These are phyloP conservation scores for Bombycilla garrulus DNA, from an alignment of 2,113 vertebrate genomes.

Conservation along the genomic window DNA sequence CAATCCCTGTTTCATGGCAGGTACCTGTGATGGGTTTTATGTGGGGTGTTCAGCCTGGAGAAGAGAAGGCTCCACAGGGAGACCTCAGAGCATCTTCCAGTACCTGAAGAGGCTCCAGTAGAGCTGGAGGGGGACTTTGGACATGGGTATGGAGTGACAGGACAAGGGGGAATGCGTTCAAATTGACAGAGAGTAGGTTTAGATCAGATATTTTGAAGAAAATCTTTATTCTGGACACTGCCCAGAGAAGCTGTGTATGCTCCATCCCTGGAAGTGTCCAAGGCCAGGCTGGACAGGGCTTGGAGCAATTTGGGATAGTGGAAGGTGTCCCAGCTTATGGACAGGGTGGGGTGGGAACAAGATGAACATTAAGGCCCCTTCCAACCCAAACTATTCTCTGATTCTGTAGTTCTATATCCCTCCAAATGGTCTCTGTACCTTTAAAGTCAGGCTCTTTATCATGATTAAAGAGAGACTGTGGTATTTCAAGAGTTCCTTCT, in stretches of 20 bases:
- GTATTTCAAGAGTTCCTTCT: slow-evolving; percentile 52
- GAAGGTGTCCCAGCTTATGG: neutral
- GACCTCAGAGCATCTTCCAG: neutral
- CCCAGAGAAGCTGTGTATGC: neutral
- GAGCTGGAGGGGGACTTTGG: neutral
- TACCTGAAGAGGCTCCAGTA: neutral
- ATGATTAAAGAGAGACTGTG: slow-evolving; percentile 48
- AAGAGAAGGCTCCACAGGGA: neutral
- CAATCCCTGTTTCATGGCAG: neutral
- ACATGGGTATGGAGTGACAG: neutral
- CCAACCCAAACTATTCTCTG: neutral
- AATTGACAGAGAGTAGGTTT: neutral
- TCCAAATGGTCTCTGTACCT: neutral
- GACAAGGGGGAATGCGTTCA: neutral
- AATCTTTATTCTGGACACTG: neutral
- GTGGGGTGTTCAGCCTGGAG: neutral
- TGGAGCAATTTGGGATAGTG: neutral
- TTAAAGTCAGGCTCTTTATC: slow-evolving; percentile 9
- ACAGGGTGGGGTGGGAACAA: neutral
- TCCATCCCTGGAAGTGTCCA: neutral
- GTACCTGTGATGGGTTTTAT: neutral
- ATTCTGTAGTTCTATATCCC: neutral
- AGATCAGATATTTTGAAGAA: neutral
- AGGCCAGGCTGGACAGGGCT: neutral
- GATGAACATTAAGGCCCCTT: neutral